Base-by-base conservation (phyloP, 37 sponge, comb jelly and placozoan species). In the Dysidea cf. avara region DNA sequence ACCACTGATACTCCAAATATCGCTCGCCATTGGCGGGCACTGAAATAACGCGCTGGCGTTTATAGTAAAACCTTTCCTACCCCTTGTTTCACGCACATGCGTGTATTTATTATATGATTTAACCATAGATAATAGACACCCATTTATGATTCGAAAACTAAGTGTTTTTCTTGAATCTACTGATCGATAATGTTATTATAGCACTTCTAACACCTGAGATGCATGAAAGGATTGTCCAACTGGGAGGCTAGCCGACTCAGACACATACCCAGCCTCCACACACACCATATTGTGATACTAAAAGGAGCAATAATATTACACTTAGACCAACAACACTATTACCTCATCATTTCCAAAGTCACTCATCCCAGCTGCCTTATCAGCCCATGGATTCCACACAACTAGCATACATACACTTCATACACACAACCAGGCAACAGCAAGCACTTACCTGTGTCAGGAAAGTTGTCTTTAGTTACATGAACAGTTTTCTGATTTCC, bases 341-440 rank as follows among this genome's bases (percentile, higher is more conserved):
- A 93, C 94, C 79, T 95, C 86, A 76, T 95, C 89, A 71, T 95
- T 89, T 34, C 92, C 96, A 73, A 95, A 95, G 64, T 95, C 96
- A 65, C 75, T 48, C 91, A 95, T 92, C 68, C 61, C 79, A 68
- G 81, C 81, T 21, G 96, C 96, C 34, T 88, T 92, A 46, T 91
- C 96, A 33, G n/a, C 56, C 96, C 96, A 95, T 49, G 96, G 96
- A 66, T 95, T 95, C 96, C 96, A 95, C 17, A 95, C 77, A 24
- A 95, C 96, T 93, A n/a, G 72, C 9, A 74, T 34, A 30, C 9
- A 80, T 17, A 78, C 35, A 3, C 30, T 2, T 4, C 20, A 11
- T 18, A 51, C 28, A 1, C 28, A 53, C 26, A 17, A 13, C 13
- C 52, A 50, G 17, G 52, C 52, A 50, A 13, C 52, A 17, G 17